Conservation (phyloP, 2,797 vertebrate species). For the Falco peregrinus region DNA sequence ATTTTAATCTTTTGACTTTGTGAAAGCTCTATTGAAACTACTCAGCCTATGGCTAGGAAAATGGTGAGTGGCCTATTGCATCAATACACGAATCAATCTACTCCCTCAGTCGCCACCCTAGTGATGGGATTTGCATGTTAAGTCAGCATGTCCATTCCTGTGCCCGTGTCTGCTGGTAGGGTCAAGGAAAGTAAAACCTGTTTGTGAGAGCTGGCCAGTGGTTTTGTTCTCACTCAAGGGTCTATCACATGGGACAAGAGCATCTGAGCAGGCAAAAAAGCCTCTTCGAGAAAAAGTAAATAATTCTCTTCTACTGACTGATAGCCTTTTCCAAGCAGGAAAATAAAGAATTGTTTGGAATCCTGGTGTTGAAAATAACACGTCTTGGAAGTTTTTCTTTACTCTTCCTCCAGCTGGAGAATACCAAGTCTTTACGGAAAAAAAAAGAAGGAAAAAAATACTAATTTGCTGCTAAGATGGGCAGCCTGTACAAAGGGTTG, state of each 20-base stretch:
- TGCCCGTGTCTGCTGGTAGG: not conserved
- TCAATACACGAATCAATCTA: slow-evolving; percentile 57
- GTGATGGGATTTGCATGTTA: slow-evolving; percentile 16
- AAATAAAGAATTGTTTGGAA: not conserved
- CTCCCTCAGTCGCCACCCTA: not conserved
- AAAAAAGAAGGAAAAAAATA: too few relatives aligned
- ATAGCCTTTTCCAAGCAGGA: not conserved
- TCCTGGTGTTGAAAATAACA: not conserved
- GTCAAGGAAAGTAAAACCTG: not conserved
- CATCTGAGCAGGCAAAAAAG: not conserved
- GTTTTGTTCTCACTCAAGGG: not conserved
- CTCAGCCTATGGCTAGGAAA: slow-evolving; percentile 68
- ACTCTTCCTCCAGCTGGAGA: not conserved
- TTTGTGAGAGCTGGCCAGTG: not conserved
- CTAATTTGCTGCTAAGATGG: not conserved
- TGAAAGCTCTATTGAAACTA: slow-evolving; percentile 29
- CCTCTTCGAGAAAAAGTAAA: not conserved
- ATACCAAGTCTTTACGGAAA: fast-evolving
- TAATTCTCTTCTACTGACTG: not conserved
- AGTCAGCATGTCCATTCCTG: slow-evolving; percentile 44
- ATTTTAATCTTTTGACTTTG: slow-evolving; percentile 46
- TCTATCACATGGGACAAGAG: fast-evolving
- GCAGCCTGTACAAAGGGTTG: not conserved
- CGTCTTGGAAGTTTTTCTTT: not conserved
- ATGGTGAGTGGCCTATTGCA: slow-evolving; percentile 31